These are phyloP conservation scores for Apostichopus leukothele DNA, from an alignment of 53 echinoderm and acorn worm genomes.

Conservation along the genomic window DNA sequence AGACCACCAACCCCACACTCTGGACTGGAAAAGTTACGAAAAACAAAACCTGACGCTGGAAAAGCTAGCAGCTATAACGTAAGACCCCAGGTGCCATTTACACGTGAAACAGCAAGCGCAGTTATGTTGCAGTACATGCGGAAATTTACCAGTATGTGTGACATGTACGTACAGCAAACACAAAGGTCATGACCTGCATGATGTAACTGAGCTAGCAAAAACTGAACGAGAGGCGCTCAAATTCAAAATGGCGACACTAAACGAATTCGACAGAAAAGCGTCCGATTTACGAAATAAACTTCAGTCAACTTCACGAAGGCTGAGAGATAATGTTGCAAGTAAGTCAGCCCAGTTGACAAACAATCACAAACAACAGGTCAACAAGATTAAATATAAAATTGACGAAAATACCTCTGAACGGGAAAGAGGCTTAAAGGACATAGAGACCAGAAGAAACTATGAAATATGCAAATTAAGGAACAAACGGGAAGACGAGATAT, in stretches of 20 bases:
- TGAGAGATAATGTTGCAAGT: background rate
- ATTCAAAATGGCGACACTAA: background rate
- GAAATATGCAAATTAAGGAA: background rate
- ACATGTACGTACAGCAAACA: slow-evolving; percentile 20
- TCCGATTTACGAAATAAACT: background rate
- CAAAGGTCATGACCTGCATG: slow-evolving; percentile 20
- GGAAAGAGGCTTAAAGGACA: background rate
- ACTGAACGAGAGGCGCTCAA: background rate
- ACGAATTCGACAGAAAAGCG: background rate
- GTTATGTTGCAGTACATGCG: slow-evolving; percentile 6
- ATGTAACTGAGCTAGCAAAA: background rate
- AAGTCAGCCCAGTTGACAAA: background rate
- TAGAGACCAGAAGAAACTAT: background rate
- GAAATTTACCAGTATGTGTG: background rate
- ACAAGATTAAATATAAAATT: background rate
- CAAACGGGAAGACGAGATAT: background rate
- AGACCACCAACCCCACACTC: background rate
- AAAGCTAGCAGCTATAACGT: slow-evolving; percentile 5
- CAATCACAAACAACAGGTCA: background rate
- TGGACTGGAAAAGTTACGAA: background rate
- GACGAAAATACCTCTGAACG: background rate
- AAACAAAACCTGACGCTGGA: slow-evolving; percentile 9
- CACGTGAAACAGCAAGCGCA: background rate
- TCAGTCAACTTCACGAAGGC: background rate
- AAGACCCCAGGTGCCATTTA: slow-evolving; percentile 18